Evolutionary conservation across 2,888 invertebrate species (phyloP).

Genomic region (Acronicta aceris): DNA sequence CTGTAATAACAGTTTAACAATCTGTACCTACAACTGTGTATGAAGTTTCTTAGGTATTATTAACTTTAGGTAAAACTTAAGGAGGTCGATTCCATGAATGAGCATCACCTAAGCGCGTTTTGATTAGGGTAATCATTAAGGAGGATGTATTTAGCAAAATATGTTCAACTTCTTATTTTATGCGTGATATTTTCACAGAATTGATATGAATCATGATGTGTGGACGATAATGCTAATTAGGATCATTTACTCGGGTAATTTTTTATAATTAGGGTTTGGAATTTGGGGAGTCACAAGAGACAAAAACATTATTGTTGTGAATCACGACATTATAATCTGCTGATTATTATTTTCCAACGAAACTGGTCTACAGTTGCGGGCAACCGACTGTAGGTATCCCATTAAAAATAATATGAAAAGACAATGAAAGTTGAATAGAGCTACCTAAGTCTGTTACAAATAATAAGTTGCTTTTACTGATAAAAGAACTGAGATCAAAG

Average conservation of each 20-base stretch:
- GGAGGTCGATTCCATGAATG: slow-evolving; percentile 36
- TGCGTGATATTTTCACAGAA: slow-evolving; percentile 46
- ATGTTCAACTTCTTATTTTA: slow-evolving; percentile 47
- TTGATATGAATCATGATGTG: slow-evolving; percentile 50
- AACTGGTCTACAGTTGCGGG: no score
- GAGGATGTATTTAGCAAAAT: slow-evolving; percentile 52
- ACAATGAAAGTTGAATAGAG: no score
- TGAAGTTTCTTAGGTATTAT: slow-evolving; percentile 43
- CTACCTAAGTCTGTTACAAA: no score
- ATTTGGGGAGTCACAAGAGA: slow-evolving; percentile 23
- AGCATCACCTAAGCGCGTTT: slow-evolving; percentile 51
- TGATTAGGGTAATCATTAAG: slow-evolving; percentile 50
- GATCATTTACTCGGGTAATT: slow-evolving; percentile 39
- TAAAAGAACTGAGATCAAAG: no score
- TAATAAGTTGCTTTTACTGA: no score
- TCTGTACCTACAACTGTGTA: slow-evolving; percentile 59
- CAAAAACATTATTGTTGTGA: slow-evolving; percentile 32
- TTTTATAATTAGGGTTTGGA: slow-evolving; percentile 44
- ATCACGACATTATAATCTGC: slow-evolving; percentile 8
- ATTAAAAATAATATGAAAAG: no score
- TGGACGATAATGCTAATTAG: slow-evolving; percentile 40
- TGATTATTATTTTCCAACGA: no score
- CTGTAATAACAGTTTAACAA: slow-evolving; percentile 80
- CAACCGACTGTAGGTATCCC: no score
- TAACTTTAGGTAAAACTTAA: slow-evolving; percentile 29